Base-by-base conservation (phyloP, 2,113 vertebrate species). In the Lophotis ruficrista region DNA sequence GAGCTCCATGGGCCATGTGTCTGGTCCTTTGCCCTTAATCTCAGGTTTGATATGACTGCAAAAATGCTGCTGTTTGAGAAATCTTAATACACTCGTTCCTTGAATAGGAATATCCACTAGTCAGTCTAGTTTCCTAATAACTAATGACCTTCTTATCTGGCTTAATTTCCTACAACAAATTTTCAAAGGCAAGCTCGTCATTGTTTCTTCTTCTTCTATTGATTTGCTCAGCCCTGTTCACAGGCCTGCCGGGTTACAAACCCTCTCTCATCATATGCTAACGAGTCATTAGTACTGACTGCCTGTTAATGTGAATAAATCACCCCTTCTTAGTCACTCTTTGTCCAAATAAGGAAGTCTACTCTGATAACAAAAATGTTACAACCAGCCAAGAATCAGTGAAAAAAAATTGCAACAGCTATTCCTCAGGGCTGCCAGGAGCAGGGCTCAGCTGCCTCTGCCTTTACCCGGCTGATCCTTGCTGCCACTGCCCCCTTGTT, bases 231-330 rank as follows among this genome's bases (percentile, higher is more conserved):
- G 86, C 70, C 31, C 33, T 1, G 1, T n/a, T 92, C 92, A 62
- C 19, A 57, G 71, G 64, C 69, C 92, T 83, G 58, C 47, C 45
- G 76, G 76, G 72, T 94, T 93, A 89, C 72, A 92, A 93, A 78
- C 71, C 57, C 72, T 78, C 88, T 95, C 96, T 93, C 90, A 96
- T 96, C 94, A 71, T 89, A 92, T 69, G 61, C 13, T 95, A 95
- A 97, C 82, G 80, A 95, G 72, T 95, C 86, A 92, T 87, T 96
- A 93, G 88, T 89, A 91, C 69, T 60, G 96, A 56, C 92, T 89
- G 47, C 31, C 82, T 96, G 80, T 82, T 92, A 94, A 92, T 57
- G 41, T 82, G 89, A 94, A 91, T 93, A 93, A 95, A 94, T 92
- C 94, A 80, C 35, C n/a, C 79, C 80, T 95, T 95, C 92, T 94